Conservation (phyloP, 1,140 invertebrate genomes). For the Zaprionus tsacasi region DNA sequence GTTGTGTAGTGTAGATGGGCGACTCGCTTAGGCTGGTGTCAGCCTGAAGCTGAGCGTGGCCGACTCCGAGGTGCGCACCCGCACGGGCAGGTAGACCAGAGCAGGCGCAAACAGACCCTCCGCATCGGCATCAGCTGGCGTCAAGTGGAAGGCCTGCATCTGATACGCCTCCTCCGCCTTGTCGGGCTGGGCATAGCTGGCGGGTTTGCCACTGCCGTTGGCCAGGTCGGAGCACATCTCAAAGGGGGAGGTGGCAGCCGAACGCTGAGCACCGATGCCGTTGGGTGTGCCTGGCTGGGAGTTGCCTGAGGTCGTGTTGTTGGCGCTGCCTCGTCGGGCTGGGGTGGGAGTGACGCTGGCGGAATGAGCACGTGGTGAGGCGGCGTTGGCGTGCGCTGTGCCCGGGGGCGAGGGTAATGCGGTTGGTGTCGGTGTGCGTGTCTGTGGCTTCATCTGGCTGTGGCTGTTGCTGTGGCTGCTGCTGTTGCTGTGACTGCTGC, state of each 20-base stretch:
- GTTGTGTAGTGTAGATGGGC: constrained; percentile 14
- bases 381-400: constrained; percentile 20
- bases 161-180: constrained; percentile 66
- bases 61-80: constrained; percentile 89
- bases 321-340: constrained; percentile 20
- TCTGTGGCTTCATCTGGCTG: constrained; percentile 27
- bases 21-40: constrained; percentile 90
- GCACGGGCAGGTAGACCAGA: constrained; percentile 95
- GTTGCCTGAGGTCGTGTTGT: constrained; percentile 7
- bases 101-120: constrained; percentile 90
- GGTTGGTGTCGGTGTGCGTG: constrained; percentile 39
- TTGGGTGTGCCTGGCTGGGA: constrained; percentile 45
- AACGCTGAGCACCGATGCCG: constrained; percentile 51
- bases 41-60: constrained; percentile 95
- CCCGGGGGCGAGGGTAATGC: constrained; percentile 31
- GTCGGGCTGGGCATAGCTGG: constrained; percentile 68
- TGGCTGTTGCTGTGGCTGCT: constrained; percentile 17
- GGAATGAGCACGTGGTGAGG: constrained; percentile 45
- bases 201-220: constrained; percentile 67
- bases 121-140: constrained; percentile 54
- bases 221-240: constrained; percentile 63
- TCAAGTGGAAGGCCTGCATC: constrained; percentile 83
- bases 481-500: constrained; percentile 16
- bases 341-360: constrained; percentile 28
- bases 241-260: constrained; percentile 74